Base-by-base conservation (phyloP, 2,797 vertebrate species). In the Artibeus lituratus region DNA sequence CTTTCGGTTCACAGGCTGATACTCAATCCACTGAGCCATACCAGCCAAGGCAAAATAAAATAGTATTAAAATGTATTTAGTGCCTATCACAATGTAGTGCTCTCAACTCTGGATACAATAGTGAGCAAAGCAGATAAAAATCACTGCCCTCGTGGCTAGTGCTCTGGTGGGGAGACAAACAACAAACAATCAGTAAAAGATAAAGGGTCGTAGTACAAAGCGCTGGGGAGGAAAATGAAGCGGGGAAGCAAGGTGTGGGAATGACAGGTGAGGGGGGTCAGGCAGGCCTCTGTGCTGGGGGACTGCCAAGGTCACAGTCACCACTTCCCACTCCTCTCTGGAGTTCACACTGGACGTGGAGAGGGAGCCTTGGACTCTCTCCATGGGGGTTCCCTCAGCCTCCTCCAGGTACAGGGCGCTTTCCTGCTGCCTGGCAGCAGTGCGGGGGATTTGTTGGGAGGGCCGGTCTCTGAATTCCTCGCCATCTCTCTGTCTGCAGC, bases 401-500 rank as follows among this genome's bases (percentile, higher is more conserved):
- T 21, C 18, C 12, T 26, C 18, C 47, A 44, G 24, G 55, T 3
- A 0, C 22, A 26, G 84, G 10, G 2, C 16, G 21, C 39, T 1
- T 32, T 47, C 35, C 26, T 65, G 7, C 87, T 1, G 6, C 53
- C 81, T 49, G 26, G 87, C 51, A 14, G 55, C 1, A 4, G 37
- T 26, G 35, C 22, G 81, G 44, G 4, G 42, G 26, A 0, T 39
- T 42, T 37, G 49, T 19, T 32, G 47, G 87, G 37, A 47, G 44
- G 5, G 26, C 12, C 19, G 4, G 3, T 24, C 69, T 81, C 86
- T 90, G 65, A 81, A 65, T 0, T 2, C 44, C 10, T 62, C 0
- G 1, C 47, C 12, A 0, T 62, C 10, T 29, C 62, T 88, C 24
- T 7, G 0, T 94, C 84, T 32, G 3, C 98, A 99, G 99, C 99